A percentile compares a stretch with the other conserved stretches of the same genome.
Evolutionary conservation across 2,113 vertebrate genomes (phyloP).

Genomic region (Barnardius zonarius): DNA sequence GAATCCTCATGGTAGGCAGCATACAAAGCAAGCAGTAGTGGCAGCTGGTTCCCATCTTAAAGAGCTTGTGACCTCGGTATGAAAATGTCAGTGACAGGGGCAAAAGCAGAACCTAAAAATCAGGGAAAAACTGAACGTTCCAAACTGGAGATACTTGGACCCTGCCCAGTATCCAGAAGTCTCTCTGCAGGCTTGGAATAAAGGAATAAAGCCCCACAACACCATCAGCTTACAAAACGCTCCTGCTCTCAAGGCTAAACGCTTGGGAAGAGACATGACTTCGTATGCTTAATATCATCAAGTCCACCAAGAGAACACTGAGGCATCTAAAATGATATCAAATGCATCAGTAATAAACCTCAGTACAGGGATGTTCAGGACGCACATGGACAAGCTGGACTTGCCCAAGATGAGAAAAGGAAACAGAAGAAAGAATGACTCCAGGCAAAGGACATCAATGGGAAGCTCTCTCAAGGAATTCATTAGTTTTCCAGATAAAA

Average conservation of each 20-base stretch:
- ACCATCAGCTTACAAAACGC: rapidly evolving
- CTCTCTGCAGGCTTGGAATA: neutral
- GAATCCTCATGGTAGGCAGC: neutral
- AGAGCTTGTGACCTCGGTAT: neutral
- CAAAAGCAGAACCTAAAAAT: neutral
- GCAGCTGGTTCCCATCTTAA: neutral
- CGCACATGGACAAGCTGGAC: rapidly evolving
- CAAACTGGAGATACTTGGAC: neutral
- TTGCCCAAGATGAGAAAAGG: neutral
- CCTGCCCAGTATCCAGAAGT: neutral
- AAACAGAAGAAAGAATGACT: neutral
- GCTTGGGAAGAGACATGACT: neutral
- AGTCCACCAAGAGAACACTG: neutral
- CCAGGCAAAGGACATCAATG: neutral
- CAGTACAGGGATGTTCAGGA: too few species aligned
- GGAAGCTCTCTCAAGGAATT: neutral
- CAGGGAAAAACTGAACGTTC: neutral
- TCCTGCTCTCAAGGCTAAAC: neutral
- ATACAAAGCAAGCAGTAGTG: neutral
- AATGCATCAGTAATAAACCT: neutral
- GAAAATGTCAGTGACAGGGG: neutral
- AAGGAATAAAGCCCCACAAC: neutral
- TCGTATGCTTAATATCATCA: too few species aligned
- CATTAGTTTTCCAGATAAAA: neutral
- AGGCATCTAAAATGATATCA: neutral